Base-by-base conservation (phyloP, 2,888 invertebrate species). In the Epirrhoe alternata region DNA sequence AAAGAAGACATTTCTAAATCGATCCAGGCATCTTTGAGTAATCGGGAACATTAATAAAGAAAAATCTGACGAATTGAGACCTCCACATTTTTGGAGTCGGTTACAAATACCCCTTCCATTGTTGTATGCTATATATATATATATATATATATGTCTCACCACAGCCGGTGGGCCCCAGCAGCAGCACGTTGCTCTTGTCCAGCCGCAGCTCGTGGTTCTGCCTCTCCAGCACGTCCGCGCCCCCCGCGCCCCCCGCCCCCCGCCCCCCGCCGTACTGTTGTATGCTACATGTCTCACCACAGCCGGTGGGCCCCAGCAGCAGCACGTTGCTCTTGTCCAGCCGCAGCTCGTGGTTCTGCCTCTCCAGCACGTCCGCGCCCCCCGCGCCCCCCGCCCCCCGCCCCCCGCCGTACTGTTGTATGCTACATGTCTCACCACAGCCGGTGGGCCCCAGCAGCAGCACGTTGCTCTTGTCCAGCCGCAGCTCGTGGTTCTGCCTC, bases 241-340 rank as follows among this genome's bases (percentile, higher is more conserved):
- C 96, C 53, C 81, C 83, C 45, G 72, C 78, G n/a, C 77, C 80
- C 78, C 80, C 54, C 77, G 76, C 80, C 53, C 77, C n/a, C n/a
- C n/a, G n/a, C n/a, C n/a, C n/a, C n/a, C n/a, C n/a, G n/a, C n/a
- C n/a, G n/a, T n/a, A n/a, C n/a, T n/a, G n/a, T n/a, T n/a, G n/a
- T n/a, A n/a, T n/a, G n/a, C n/a, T n/a, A n/a, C n/a, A n/a, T 1
- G n/a, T 57, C 86, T 96, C 94, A 90, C 98, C 99, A 80, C 98
- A 98, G 60, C 99, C 99, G 0, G 99, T 99, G 16, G 99, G 99
- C 7, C 99, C 99, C 58, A 99, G 93, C 82, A 99, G 95, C 30
- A 99, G 94, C 61, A 99, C 99, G 86, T 99, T 99, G 86, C 98
- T 97, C 92, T 99, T 99, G 86, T 99, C 99, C 68, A 99, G 91